Percentiles rank a stretch among this genome's conserved stretches.
phyloP scores from a whole-genome alignment of 2,113 vertebrate species.

The Oreochromis aureus region DNA sequence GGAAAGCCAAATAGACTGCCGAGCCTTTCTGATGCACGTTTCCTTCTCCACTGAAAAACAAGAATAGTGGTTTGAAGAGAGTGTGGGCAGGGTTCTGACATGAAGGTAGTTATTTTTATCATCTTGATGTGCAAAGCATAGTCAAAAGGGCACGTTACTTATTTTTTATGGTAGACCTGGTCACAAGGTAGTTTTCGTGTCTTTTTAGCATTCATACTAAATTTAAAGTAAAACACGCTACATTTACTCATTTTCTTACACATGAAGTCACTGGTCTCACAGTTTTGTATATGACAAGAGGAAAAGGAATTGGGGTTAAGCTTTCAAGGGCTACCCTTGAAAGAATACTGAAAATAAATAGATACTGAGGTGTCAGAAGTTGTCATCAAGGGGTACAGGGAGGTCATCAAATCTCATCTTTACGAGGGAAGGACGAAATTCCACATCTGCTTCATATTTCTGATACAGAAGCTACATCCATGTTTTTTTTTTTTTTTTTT shows the following conservation, averaged over 20 bases:
- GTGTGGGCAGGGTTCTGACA: not conserved
- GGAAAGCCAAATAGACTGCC: not conserved
- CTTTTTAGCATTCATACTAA: not conserved
- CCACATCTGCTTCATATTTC: not conserved
- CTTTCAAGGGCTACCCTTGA: not conserved
- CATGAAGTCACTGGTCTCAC: not conserved
- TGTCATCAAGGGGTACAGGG: not conserved
- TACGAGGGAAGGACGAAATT: not conserved
- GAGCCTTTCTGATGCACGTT: not conserved
- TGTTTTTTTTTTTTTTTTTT: not conserved
- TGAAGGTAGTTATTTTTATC: not conserved
- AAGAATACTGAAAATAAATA: not conserved
- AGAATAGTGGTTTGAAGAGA: not conserved
- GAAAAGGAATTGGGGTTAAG: not conserved
- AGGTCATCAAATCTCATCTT: not conserved
- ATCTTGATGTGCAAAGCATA: not conserved
- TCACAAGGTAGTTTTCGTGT: not conserved
- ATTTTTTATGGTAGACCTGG: not conserved
- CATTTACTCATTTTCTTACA: not conserved
- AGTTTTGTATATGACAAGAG: not conserved
- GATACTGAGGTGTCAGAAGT: not conserved
- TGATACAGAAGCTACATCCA: not conserved
- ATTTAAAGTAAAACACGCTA: not conserved
- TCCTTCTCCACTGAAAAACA: not conserved
- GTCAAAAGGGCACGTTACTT: not conserved